Evolutionary conservation across 92 coral and sea anemone genomes (phyloP).

Genomic region (Pocillopora grandis): DNA sequence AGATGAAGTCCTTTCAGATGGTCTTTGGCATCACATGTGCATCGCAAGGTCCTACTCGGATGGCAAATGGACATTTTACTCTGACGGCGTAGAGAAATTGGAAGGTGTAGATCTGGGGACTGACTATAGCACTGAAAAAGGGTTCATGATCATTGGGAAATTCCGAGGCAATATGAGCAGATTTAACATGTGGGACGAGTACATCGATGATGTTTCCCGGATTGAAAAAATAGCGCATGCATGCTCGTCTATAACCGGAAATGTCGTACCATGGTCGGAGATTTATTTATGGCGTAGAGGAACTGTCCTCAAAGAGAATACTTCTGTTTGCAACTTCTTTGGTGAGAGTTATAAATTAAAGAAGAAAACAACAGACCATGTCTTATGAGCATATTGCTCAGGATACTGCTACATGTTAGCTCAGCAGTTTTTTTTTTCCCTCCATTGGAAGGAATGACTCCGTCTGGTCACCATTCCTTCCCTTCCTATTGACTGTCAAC

Average conservation of each 20-base stretch:
- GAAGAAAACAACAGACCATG: no score
- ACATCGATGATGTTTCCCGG: conserved; percentile 7
- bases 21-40: conserved; percentile 32
- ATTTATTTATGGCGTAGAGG: conserved; percentile 26
- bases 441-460: no score
- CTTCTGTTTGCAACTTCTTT: conserved; percentile 15
- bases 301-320: background rate
- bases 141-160: conserved; percentile 2
- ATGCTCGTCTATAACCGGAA: conserved; percentile 32
- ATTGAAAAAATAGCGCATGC: conserved; percentile 26
- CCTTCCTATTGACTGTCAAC: no score
- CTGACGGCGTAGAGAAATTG: conserved; percentile 5
- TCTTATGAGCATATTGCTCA: no score
- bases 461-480: no score
- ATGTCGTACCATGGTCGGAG: conserved; percentile 43
- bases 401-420: no score
- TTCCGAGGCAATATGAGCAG: conserved; percentile 17
- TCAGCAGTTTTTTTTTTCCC: no score
- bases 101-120: conserved; percentile 3
- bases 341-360: conserved; percentile 1
- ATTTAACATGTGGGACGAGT: conserved; percentile 45
- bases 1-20: background rate
- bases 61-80: conserved; percentile 32
- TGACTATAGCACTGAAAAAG: background rate
- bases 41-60: conserved; percentile 5